Percentiles rank a stretch among this genome's conserved stretches.
Evolutionary conservation across 2,113 vertebrate species (phyloP).

Genomic region (Cebus imitator): DNA sequence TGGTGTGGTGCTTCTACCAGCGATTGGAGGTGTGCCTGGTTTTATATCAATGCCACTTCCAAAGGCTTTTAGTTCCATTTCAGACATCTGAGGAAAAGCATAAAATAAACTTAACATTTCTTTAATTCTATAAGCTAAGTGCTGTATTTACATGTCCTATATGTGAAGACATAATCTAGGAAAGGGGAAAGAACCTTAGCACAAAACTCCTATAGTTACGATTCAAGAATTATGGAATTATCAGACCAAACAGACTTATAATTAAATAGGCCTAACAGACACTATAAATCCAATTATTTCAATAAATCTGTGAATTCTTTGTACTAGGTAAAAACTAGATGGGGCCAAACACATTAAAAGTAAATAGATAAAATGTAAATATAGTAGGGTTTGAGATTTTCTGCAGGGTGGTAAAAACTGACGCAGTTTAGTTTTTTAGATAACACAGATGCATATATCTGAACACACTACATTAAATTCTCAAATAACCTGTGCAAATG

Average conservation of each 20-base stretch:
- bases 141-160: not conserved
- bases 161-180: not conserved
- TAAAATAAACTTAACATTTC: not conserved
- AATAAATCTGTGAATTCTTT: not conserved
- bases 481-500: not conserved
- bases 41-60: conserved; percentile 96
- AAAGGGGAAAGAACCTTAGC: not conserved
- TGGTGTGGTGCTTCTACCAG: conserved; percentile 94
- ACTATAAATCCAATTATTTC: not conserved
- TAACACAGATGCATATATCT: not conserved
- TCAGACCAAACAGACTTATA: not conserved
- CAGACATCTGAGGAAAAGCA: conserved; percentile 89
- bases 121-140: not conserved
- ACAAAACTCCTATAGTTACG: not conserved
- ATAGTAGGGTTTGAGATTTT: not conserved
- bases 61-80: conserved; percentile 98
- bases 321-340: not conserved
- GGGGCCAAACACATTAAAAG: not conserved
- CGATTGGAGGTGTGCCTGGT: conserved; percentile 95
- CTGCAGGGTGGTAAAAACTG: not conserved
- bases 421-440: not conserved
- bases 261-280: not conserved
- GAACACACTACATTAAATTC: not conserved
- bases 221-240: not conserved
- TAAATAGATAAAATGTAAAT: not conserved